These are phyloP conservation scores for Cerastis rubricosa DNA, from an alignment of 2,888 invertebrate genomes.

Conservation along the genomic window DNA sequence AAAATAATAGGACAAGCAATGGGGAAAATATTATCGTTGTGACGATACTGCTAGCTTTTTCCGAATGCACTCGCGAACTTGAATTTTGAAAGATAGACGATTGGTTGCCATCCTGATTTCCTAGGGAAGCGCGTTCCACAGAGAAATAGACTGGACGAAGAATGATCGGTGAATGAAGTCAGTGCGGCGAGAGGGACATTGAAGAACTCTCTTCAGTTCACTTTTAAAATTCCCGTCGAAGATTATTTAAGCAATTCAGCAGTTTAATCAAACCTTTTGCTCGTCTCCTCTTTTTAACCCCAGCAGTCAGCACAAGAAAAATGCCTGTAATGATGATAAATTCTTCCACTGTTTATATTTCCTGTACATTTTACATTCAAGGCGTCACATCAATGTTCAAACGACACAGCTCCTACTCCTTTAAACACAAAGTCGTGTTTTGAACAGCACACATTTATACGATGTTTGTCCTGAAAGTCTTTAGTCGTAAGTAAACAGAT, in stretches of 20 bases:
- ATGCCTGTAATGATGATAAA: conserved; percentile 22
- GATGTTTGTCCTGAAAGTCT: conserved; percentile 46
- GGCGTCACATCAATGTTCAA: not conserved
- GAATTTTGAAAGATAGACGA: no score
- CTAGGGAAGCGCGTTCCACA: no score
- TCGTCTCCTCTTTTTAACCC: not conserved
- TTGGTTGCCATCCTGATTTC: no score
- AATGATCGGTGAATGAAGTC: no score
- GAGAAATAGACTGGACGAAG: no score
- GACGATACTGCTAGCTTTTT: no score
- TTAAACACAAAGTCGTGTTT: conserved; percentile 47
- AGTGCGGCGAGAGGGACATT: no score
- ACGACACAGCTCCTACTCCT: not conserved
- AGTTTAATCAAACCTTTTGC: not conserved
- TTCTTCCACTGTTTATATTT: conserved; percentile 18
- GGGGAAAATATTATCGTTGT: no score
- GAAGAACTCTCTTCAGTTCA: no score
- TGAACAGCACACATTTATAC: conserved; percentile 18
- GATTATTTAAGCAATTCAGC: not conserved
- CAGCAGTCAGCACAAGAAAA: not conserved
- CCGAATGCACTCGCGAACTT: no score
- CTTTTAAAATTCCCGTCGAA: not conserved
- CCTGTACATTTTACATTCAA: conserved; percentile 10
- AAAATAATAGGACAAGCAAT: no score
- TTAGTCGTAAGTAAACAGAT: conserved; percentile 65